Evolutionary conservation across 2,888 invertebrate species (phyloP).

Genomic region (Saturnia pavonia): DNA sequence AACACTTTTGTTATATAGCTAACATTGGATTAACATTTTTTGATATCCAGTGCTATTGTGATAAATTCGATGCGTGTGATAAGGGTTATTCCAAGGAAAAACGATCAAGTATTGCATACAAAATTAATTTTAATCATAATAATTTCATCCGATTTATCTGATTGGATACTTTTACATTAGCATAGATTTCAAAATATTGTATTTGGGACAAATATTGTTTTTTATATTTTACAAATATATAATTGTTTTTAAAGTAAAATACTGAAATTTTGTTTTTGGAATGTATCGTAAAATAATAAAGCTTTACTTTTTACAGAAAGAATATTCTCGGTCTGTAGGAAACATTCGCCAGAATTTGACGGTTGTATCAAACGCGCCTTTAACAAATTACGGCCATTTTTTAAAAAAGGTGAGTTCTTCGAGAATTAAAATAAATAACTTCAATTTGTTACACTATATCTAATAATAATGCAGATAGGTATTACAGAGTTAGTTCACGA

Average conservation of each 20-base stretch:
- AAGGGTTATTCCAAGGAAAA: neutral
- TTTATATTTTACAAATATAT: neutral
- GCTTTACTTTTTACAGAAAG: conserved; percentile 53
- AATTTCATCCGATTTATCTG: too few relatives aligned
- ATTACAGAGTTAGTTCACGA: too few relatives aligned
- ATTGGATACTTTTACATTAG: neutral
- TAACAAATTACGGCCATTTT: conserved; percentile 86
- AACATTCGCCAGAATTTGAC: conserved; percentile 84
- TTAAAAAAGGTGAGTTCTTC: conserved; percentile 83
- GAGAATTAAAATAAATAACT: neutral
- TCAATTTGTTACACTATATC: too few relatives aligned
- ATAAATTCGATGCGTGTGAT: neutral
- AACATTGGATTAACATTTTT: neutral
- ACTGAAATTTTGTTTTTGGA: neutral
- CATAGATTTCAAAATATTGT: neutral
- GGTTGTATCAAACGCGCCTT: conserved; percentile 87
- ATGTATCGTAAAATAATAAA: neutral
- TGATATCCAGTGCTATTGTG: too few relatives aligned
- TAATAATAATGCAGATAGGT: too few relatives aligned
- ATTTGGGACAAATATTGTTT: neutral
- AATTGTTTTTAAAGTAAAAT: neutral
- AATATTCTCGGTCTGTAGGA: conserved; percentile 83
- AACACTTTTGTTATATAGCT: neutral
- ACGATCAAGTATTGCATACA: too few relatives aligned
- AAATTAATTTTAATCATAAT: too few relatives aligned